Base-by-base conservation (phyloP, 1,140 invertebrate species). In the Drosophila kepulauana region DNA sequence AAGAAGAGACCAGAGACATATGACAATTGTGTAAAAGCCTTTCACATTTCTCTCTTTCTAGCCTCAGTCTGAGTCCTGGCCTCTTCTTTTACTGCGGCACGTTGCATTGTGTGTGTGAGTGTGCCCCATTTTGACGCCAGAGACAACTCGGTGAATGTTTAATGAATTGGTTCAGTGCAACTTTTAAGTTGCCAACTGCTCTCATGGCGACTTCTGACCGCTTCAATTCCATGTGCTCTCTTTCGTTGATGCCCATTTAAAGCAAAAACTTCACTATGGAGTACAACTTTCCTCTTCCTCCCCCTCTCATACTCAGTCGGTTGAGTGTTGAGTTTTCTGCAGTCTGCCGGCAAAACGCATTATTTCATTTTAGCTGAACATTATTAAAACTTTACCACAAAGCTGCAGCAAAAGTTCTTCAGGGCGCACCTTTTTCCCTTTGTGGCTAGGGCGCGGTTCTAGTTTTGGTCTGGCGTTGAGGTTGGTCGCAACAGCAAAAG, bases 371-470 rank as follows among this genome's bases (percentile, higher is more conserved):
- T 87, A 80, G 85, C 75, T 66, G 77, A 88, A 82, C 80, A 82
- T 87, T 87, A 89, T 89, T 79, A 84, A 87, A 87, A 87, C 63
- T 87, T 87, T 84, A 63, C 68, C 84, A 70, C 84, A 87, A 87
- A 84, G 84, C 73, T 78, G 80, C 79, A 80, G 72, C 63, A 57
- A 84, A 87, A 88, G 73, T 87, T 89, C 54, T 75, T 63, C 16
- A 13, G 30, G 71, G 61, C 70, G 46, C 75, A 78, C 57, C 80
- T 75, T 75, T 75, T 65, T 70, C 54, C 78, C 69, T 84, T 84
- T 88, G 84, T 80, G 80, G 84, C 64, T 58, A 15, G 33, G 64
- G 57, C 46, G 49, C 46, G 46, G 45, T 43, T 52, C 15, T 61
- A 16, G 25, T 15, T 25, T 30, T 46, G 3, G 41, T 58, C 57